phyloP scores from a whole-genome alignment of 2,113 vertebrate genomes.

The Natator depressus region DNA sequence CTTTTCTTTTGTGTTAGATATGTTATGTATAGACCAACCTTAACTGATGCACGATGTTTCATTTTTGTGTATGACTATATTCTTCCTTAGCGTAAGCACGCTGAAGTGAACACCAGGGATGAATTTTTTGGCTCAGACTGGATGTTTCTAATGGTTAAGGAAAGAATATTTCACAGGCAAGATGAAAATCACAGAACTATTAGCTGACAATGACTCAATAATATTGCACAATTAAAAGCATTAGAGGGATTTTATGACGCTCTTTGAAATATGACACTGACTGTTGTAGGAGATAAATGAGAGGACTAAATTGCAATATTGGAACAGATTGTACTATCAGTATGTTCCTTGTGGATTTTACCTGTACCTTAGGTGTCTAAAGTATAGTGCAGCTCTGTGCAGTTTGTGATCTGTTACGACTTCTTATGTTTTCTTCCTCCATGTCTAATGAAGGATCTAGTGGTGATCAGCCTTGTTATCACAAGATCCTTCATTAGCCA shows the following conservation, averaged over 20 bases:
- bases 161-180: not conserved
- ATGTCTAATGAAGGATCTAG: constrained; percentile 35
- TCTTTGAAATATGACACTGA: not conserved
- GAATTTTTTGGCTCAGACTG: not conserved
- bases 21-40: not conserved
- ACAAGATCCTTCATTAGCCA: not conserved
- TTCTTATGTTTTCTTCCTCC: constrained; percentile 51
- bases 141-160: not conserved
- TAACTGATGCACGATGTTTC: not conserved
- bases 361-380: not conserved
- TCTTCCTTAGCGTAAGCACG: not conserved
- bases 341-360: not conserved
- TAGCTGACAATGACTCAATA: not conserved
- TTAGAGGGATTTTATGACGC: not conserved
- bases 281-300: not conserved
- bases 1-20: not conserved
- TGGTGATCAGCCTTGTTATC: constrained; percentile 23
- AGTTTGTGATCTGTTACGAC: constrained; percentile 38
- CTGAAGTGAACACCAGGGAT: not conserved
- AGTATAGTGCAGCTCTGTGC: constrained; percentile 30
- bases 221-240: not conserved
- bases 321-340: not conserved
- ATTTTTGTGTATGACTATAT: not conserved
- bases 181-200: not conserved
- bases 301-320: not conserved